Conservation (phyloP, 2,888 invertebrate genomes). For the Ypsolopha scabrella region DNA sequence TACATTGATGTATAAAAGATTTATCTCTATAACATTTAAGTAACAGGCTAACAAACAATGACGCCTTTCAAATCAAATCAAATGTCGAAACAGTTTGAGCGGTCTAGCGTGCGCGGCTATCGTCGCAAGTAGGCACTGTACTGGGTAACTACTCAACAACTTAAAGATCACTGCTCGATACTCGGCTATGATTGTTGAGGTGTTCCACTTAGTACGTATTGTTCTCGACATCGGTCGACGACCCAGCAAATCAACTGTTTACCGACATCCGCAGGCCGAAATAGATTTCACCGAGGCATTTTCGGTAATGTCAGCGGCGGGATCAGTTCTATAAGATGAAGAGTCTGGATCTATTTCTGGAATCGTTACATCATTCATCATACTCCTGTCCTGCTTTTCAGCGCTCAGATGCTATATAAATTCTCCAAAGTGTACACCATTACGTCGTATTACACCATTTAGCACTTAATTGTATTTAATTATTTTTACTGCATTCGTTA, state of each 20-base stretch:
- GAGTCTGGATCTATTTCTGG: background rate
- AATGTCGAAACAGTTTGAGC: conserved; percentile 16
- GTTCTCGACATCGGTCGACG: conserved; percentile 56
- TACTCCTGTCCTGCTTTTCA: background rate
- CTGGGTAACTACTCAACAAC: conserved; percentile 8
- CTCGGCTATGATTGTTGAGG: conserved; percentile 25
- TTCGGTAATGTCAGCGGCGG: conserved; percentile 12
- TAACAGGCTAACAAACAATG: conserved; percentile 13
- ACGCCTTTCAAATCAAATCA: conserved; percentile 12
- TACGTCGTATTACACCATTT: too few relatives aligned
- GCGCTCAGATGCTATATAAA: background rate
- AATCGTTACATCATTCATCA: background rate
- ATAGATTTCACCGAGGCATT: conserved; percentile 22
- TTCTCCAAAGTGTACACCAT: too few relatives aligned
- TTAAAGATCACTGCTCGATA: conserved; percentile 30
- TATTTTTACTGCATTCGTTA: background rate
- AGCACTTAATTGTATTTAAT: too few relatives aligned
- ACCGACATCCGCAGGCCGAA: conserved; percentile 31
- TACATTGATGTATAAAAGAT: too few relatives aligned
- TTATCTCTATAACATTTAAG: conserved; percentile 2
- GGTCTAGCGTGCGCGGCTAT: too few relatives aligned
- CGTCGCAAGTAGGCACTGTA: background rate
- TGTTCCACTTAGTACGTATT: conserved; percentile 39
- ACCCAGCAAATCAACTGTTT: conserved; percentile 49
- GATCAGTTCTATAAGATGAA: background rate